These are phyloP conservation scores for Thymelicus sylvestris DNA, from an alignment of 2,888 invertebrate species.

Conservation along the genomic window DNA sequence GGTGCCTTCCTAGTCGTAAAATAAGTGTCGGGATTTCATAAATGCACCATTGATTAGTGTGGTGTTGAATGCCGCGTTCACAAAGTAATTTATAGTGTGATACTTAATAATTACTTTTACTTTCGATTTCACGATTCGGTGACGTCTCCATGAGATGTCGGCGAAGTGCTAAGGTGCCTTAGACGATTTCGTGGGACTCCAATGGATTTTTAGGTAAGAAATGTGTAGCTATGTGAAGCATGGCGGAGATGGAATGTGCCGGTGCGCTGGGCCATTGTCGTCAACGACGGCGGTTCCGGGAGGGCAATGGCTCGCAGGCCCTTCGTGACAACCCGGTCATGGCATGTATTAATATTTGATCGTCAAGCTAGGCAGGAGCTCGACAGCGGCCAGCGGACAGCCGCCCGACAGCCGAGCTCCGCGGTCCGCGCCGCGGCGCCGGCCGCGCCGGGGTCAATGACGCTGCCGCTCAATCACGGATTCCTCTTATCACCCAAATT, in stretches of 20 bases:
- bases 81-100: conserved; percentile 24
- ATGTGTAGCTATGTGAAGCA: conserved; percentile 45
- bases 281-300: background rate
- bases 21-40: conserved; percentile 54
- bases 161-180: conserved; percentile 39
- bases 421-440: background rate
- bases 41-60: conserved; percentile 50
- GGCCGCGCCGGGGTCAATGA: conserved; percentile 36
- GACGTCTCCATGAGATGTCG: conserved; percentile 38
- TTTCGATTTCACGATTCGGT: conserved; percentile 44
- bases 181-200: conserved; percentile 46
- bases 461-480: conserved; percentile 36
- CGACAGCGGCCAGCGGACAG: background rate
- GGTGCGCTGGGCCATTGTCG: conserved; percentile 39
- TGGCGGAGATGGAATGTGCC: conserved; percentile 56
- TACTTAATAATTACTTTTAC: conserved; percentile 45
- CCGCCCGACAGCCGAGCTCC: too few species aligned
- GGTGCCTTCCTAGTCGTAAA: conserved; percentile 24
- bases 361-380: conserved; percentile 14
- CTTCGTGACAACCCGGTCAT: background rate
- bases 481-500: conserved; percentile 29
- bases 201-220: conserved; percentile 73
- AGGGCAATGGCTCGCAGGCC: background rate
- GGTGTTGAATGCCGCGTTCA: conserved; percentile 21
- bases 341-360: conserved; percentile 21